Evolutionary conservation across 2,113 vertebrate species (phyloP).

Genomic region (Phycodurus eques): DNA sequence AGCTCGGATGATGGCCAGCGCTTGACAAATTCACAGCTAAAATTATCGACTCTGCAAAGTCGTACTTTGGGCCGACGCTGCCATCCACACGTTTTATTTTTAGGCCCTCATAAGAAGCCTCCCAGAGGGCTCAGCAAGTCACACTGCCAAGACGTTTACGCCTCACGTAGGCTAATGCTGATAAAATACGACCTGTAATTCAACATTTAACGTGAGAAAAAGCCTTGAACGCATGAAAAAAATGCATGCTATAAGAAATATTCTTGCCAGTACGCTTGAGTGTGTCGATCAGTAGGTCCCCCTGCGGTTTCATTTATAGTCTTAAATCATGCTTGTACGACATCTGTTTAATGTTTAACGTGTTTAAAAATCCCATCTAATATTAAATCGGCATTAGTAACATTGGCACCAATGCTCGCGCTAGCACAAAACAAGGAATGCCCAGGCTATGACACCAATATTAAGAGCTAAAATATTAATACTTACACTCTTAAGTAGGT

Average conservation of each 20-base stretch:
- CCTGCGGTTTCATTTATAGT: too few relatives aligned
- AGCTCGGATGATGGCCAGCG: constrained; percentile 28
- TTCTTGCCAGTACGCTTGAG: background rate
- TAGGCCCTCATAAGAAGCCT: constrained; percentile 48
- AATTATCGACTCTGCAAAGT: constrained; percentile 44
- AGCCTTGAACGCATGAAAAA: background rate
- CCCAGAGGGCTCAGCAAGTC: constrained; percentile 26
- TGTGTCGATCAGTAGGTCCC: background rate
- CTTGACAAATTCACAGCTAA: constrained; percentile 55
- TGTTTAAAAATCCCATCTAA: too few relatives aligned
- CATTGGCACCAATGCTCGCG: too few relatives aligned
- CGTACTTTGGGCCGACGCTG: constrained; percentile 27
- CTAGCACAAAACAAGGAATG: too few relatives aligned
- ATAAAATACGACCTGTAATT: background rate
- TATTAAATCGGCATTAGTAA: too few relatives aligned
- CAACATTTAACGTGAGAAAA: background rate
- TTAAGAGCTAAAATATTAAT: too few relatives aligned
- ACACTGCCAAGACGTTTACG: constrained; percentile 35
- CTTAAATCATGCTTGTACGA: too few relatives aligned
- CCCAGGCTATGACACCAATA: too few relatives aligned
- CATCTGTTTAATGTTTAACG: too few relatives aligned
- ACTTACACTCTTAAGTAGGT: too few relatives aligned
- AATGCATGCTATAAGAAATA: background rate
- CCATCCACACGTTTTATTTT: constrained; percentile 61
- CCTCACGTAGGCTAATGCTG: constrained; percentile 16